phyloP scores from a whole-genome alignment of 53 echinoderm and acorn worm genomes.

The Crossaster papposus region DNA sequence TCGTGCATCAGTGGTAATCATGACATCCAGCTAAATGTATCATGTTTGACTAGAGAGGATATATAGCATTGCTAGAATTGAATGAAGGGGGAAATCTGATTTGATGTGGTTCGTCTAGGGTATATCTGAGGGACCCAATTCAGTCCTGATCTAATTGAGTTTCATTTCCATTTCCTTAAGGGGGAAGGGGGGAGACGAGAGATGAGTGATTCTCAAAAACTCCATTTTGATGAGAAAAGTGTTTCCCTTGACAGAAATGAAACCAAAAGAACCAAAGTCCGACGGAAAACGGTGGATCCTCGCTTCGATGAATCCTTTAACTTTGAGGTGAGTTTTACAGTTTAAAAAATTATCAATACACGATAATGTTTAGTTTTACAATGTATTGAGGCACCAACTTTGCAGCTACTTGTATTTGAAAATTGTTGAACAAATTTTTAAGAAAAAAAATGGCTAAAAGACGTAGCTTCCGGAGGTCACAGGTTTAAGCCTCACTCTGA shows the following conservation, averaged over 20 bases:
- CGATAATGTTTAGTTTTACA: not conserved
- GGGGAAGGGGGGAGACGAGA: no score
- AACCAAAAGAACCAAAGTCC: conserved; percentile 91
- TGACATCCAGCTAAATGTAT: not conserved
- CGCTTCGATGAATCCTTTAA: conserved; percentile 91
- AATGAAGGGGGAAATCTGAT: not conserved
- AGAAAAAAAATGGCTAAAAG: no score
- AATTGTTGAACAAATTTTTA: no score
- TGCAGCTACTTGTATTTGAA: no score
- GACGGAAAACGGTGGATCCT: conserved; percentile 91
- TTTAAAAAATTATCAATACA: not conserved
- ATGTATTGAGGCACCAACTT: no score
- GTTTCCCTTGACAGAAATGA: conserved; percentile 72
- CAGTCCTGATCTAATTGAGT: not conserved
- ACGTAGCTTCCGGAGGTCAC: no score
- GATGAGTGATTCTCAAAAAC: no score
- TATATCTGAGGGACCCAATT: not conserved
- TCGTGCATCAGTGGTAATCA: not conserved
- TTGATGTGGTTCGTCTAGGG: not conserved
- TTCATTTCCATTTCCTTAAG: not conserved
- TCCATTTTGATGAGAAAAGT: no score
- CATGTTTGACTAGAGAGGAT: not conserved
- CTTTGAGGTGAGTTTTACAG: conserved; percentile 82
- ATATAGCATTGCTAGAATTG: not conserved
- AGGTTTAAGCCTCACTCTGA: no score